Conservation (phyloP, 2,113 vertebrate species). For the Trochalopteron elliotii region DNA sequence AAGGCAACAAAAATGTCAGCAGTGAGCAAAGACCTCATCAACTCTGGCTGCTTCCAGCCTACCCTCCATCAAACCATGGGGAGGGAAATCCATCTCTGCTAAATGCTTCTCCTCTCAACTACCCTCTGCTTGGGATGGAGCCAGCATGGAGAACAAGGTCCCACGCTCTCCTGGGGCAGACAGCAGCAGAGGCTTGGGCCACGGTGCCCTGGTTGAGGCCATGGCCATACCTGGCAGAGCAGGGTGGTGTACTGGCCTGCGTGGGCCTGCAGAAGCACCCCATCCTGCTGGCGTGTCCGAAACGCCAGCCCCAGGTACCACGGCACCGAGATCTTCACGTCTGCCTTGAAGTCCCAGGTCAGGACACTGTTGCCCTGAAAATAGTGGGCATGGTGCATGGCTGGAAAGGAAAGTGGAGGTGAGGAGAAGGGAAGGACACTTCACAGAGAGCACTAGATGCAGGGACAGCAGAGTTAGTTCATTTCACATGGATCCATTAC, state of each 20-base stretch:
- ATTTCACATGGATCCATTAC: not conserved
- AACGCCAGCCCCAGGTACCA: slow-evolving; percentile 96
- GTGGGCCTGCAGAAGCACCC: slow-evolving; percentile 90
- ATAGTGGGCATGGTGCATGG: slow-evolving; percentile 90
- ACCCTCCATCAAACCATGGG: fast-evolving
- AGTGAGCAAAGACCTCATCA: not conserved
- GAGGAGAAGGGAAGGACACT: not conserved
- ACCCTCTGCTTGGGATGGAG: not conserved
- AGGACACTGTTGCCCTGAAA: slow-evolving; percentile 91
- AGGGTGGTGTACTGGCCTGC: slow-evolving; percentile 90
- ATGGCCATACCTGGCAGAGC: slow-evolving; percentile 85
- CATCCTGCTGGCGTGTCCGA: slow-evolving; percentile 84
- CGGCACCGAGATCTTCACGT: slow-evolving; percentile 88
- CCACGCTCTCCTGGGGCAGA: not conserved
- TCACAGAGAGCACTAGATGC: not conserved
- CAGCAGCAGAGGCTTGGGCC: not conserved
- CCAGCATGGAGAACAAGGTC: not conserved
- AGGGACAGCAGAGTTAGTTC: not conserved
- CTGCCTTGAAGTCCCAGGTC: slow-evolving; percentile 94
- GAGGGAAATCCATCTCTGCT: not conserved
- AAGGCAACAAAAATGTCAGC: not conserved
- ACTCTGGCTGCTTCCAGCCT: not conserved
- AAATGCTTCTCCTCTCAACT: not conserved
- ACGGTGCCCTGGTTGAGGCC: not conserved
- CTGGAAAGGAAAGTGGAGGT: slow-evolving; percentile 68